Conservation (phyloP, 2,113 vertebrate species). For the Opisthocomus hoazin region DNA sequence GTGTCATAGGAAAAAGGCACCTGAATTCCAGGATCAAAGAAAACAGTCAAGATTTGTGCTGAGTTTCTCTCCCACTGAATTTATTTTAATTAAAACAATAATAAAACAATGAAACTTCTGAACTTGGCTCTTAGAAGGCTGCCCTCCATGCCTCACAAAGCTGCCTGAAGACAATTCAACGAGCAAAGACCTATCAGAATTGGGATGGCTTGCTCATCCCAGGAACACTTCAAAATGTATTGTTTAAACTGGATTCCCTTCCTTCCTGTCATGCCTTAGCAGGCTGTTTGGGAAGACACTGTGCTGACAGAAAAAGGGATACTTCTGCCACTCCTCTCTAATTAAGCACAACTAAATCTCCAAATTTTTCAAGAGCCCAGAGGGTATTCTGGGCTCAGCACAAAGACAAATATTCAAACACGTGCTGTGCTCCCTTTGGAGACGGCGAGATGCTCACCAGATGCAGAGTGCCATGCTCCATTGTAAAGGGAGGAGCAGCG, state of each 20-base stretch:
- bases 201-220: neutral
- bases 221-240: neutral
- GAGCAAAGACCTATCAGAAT: too few relatives aligned
- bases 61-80: neutral
- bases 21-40: neutral
- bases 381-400: neutral
- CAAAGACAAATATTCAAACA: neutral
- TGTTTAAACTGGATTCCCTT: neutral
- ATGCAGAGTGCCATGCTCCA: neutral
- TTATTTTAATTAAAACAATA: neutral
- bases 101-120: neutral
- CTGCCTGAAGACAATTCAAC: neutral
- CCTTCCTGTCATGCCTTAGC: neutral
- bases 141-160: neutral
- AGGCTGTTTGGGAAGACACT: neutral
- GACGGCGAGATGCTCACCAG: neutral
- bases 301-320: neutral
- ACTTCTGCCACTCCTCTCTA: neutral
- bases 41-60: neutral
- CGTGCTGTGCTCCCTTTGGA: neutral
- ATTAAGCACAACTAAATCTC: neutral
- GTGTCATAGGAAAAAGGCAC: neutral
- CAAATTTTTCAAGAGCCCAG: neutral
- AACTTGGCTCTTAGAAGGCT: neutral
- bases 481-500: neutral